Evolutionary conservation across 35 echinoderm and acorn worm genomes (phyloP), one percentile per base, ranked within the genome.

Genomic region (Heliocidaris tuberculata): DNA sequence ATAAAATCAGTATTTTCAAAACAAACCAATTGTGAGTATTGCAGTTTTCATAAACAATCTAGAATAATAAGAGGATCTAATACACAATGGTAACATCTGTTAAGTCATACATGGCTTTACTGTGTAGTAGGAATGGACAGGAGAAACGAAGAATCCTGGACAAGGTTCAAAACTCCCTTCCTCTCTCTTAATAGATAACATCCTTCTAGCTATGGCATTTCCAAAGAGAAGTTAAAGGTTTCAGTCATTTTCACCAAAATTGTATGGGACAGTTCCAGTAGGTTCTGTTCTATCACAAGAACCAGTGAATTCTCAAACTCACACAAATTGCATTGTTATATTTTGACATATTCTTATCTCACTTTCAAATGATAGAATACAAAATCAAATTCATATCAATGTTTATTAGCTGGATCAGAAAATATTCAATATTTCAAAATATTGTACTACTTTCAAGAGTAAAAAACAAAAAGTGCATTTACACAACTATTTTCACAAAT

Each of bases 141-240:
- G 65, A 78, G 65, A 78, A 78, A n/a, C 7, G 2, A 24, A 78
- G 17, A 78, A 27, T 78, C 27, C 65, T 78, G 65, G 65, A 78
- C 65, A 78, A 78, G 27, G 65, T 78, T 78, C 65, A 78, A n/a
- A 78, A 21, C 65, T 78, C 65, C 65, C 65, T 78, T 78, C 65
- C 65, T 78, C 65, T 56, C 52, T 78, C 65, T 78, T 78, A 78
- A 78, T 78, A 78, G 65, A 78, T 78, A 78, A 78, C 65, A 78
- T 78, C 65, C n/a, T 78, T 78, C 21, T 24, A 27, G 65, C 21
- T 27, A 78, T 78, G 65, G 65, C 65, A 78, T 78, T 78, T 78
- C 21, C 21, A 78, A n/a, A 27, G 27, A 78, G 7, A 78, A 78
- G 65, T 78, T 78, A 78, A 78, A 78, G 65, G 65, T 78, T 78